Evolutionary conservation across 2,797 vertebrate genomes (phyloP), one percentile per base, ranked within the genome.

Genomic region (Tympanoctomys barrerae): DNA sequence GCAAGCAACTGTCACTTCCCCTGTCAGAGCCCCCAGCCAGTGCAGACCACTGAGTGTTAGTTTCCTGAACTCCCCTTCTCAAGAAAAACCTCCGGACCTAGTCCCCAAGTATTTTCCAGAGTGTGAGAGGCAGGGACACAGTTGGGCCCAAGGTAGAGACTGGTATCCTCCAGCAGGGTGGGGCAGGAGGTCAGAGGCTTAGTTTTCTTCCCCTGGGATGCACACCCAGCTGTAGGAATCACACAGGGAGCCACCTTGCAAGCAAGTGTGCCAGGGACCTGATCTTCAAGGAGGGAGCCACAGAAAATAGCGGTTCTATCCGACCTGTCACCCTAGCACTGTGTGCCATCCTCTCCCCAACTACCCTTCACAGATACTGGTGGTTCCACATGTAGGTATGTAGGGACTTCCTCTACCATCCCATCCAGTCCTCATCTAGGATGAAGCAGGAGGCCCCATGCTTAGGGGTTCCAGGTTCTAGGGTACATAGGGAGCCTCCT

Each of bases 61-160:
- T 77, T 77, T 49, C 81, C 39, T 80, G 9, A 87, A 78, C 33
- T 46, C 18, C 39, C 46, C 75, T 91, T 93, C 71, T 93, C 49
- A 64, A 89, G 85, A 31, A 81, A 88, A 80, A 87, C 52, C 52
- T 87, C 80, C 93, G 68, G 78, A 89, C 71, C 70, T 62, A 18
- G 39, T 75, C 59, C 19, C 28, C 89, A 21, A 68, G 36, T 2
- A 18, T 83, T 86, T 80, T 70, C 75, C 42, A 24, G 62, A 89
- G 81, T 8, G 22, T 73, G 59, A n/a, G 39, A 13, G 36, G 42
- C 7, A 39, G 26, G 49, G 10, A 59, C 75, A 31, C 57, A 64
- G n/a, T 31, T 42, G 77, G 46, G n/a, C 36, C 66, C 39, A 3
- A 12, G 1, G 21, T 73, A n/a, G 42, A 31, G 85, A 54, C 19